A percentile compares a stretch with the other conserved stretches of the same genome.
These are phyloP conservation scores for Eupithecia insigniata DNA, from an alignment of 2,888 invertebrate genomes.

Conservation along the genomic window DNA sequence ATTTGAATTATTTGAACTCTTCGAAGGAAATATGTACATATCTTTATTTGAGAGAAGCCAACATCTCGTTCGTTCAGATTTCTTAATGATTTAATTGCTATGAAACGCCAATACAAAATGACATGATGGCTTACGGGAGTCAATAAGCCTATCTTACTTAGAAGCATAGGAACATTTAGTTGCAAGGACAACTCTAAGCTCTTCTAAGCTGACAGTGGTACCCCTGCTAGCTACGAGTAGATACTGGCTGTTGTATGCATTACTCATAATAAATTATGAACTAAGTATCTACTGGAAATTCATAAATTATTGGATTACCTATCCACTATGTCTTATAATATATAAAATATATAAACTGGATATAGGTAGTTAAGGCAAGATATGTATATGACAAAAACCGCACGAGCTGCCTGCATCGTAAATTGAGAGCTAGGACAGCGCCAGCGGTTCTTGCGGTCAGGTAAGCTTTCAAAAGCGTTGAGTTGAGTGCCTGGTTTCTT, in stretches of 20 bases:
- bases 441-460: constrained; percentile 11
- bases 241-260: no score
- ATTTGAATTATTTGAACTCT: no score
- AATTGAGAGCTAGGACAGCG: background rate
- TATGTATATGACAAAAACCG: background rate
- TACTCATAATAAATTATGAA: no score
- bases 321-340: background rate
- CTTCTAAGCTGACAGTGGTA: background rate
- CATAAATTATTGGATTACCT: background rate
- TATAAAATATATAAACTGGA: background rate
- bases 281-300: background rate
- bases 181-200: background rate
- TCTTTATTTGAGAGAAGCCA: background rate
- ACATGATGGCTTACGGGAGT: background rate
- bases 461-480: constrained; percentile 1
- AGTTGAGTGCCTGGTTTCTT: background rate
- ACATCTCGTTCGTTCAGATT: background rate
- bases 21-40: background rate
- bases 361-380: background rate
- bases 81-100: background rate
- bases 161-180: background rate
- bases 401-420: background rate
- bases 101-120: background rate
- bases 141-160: constrained; percentile 6
- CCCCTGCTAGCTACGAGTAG: background rate